A percentile compares a stretch with the other conserved stretches of the same genome.
These are phyloP conservation scores for Acleris holmiana DNA, from an alignment of 2,888 invertebrate genomes.

Conservation along the genomic window DNA sequence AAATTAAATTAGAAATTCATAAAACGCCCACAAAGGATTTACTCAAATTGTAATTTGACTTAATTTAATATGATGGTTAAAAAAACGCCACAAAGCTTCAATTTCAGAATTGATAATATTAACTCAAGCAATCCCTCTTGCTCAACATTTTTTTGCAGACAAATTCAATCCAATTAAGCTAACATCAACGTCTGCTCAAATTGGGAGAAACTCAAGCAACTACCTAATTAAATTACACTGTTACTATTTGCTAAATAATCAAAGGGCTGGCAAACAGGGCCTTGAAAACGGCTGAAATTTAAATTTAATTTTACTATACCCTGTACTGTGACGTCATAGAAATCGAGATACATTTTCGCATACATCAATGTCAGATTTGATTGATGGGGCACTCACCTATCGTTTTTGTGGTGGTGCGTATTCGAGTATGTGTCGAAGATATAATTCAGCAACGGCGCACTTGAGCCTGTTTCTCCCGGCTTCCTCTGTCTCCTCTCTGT, in stretches of 20 bases:
- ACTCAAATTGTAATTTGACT: not conserved
- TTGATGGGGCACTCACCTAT: conserved; percentile 61
- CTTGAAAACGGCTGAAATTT: conserved; percentile 28
- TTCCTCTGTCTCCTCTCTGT: conserved; percentile 63
- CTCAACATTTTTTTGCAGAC: conserved; percentile 2
- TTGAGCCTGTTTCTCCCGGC: conserved; percentile 74
- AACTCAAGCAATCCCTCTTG: not conserved
- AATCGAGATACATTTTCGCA: conserved; percentile 16
- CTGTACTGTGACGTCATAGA: not conserved
- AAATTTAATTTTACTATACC: not conserved
- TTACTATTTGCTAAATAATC: conserved; percentile 25
- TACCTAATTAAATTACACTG: conserved; percentile 27
- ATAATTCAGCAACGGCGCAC: conserved; percentile 75
- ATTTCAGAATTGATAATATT: conserved; percentile 10
- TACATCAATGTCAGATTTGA: conserved; percentile 31
- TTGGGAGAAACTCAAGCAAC: conserved; percentile 17
- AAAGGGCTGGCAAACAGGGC: conserved; percentile 21
- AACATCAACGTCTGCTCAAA: conserved; percentile 20
- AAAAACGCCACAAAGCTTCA: not conserved
- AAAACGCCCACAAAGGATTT: not conserved
- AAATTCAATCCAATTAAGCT: conserved; percentile 17
- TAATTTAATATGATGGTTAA: not conserved
- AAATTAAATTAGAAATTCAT: too few relatives aligned
- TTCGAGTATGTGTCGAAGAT: conserved; percentile 79
- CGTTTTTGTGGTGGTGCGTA: conserved; percentile 74